These are phyloP conservation scores for Zaprionus tsacasi DNA, from an alignment of 1,140 invertebrate genomes.

Conservation along the genomic window DNA sequence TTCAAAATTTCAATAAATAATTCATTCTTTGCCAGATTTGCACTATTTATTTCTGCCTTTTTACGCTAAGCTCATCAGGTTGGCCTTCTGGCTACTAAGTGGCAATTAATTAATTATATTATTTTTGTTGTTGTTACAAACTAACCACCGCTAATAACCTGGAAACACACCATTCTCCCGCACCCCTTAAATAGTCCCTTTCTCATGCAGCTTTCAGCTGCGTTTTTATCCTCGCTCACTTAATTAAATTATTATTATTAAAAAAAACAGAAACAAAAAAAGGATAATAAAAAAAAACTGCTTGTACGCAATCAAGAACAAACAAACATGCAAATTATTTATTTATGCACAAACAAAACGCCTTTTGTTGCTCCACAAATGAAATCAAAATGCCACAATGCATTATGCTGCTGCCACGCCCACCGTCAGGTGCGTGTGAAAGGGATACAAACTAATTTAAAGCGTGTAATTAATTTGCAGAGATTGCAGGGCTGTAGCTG, in stretches of 20 bases:
- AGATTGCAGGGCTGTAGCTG: neutral
- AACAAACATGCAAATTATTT: constrained; percentile 28
- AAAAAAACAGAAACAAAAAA: neutral
- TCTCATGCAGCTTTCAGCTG: constrained; percentile 23
- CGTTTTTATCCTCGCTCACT: constrained; percentile 40
- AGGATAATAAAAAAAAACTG: constrained; percentile 10
- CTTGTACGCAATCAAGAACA: constrained; percentile 16
- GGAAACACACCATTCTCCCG: neutral
- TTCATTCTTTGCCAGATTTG: neutral
- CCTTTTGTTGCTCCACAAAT: neutral
- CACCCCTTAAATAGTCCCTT: neutral
- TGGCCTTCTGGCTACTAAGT: constrained; percentile 23
- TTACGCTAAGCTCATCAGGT: constrained; percentile 13
- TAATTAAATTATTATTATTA: constrained; percentile 35
- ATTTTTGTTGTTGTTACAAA: constrained; percentile 6
- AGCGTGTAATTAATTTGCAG: constrained; percentile 15
- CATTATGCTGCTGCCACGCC: neutral
- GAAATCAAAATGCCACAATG: constrained; percentile 7
- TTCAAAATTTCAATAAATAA: neutral
- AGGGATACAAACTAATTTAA: constrained; percentile 15
- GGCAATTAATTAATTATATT: constrained; percentile 58
- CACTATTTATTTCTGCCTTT: constrained; percentile 15
- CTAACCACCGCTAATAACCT: neutral
- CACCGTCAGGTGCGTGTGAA: neutral
- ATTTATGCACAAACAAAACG: constrained; percentile 14